Evolutionary conservation across 2,797 vertebrate species (phyloP), one percentile per base, ranked within the genome.

Genomic region (Microctenopoma stevenorrisi): DNA sequence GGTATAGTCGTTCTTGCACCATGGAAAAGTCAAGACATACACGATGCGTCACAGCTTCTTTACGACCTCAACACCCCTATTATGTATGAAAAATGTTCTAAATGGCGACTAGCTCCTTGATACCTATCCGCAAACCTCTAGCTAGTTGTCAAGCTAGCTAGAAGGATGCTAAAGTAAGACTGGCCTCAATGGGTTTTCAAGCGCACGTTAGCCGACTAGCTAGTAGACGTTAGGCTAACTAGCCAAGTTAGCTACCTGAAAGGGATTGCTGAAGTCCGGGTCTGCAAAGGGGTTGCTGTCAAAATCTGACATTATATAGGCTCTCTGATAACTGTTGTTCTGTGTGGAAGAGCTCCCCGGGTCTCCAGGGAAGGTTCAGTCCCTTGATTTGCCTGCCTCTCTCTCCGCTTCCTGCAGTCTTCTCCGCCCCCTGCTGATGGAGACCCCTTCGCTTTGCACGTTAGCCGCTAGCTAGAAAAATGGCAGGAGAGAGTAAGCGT

Each of bases 211-310:
- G 79, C 55, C 22, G 56, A 56, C 42, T 43, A 43, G 14, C 81
- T 72, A 52, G 68, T 33, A 33, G 30, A 5, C 30, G 30, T 33
- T 33, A 38, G 62, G 40, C 40, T 42, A 42, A 15, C 81, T 72
- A 52, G 68, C 73, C 65, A 72, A 42, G 77, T 78, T 60, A 61
- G 83, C 87, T 93, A 95, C 94, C 94, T 95, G 94, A 85, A 99
- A 99, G 10, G 97, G 97, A 80, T 98, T 98, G 92, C 96, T 98
- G 89, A 99, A 96, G 92, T 98, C 97, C 86, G 97, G 97, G 85
- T 99, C 97, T 50, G 96, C 97, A 81, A 99, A 99, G 25, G 97
- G 97, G 86, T 99, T 98, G 87, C 96, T 98, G 92, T 98, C 97
- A 87, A 98, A 98, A 85, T 99, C 97, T 74, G 97, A 97, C 97